These are phyloP conservation scores for Siderastrea radians DNA, from an alignment of 92 coral and sea anemone species.

Conservation along the genomic window DNA sequence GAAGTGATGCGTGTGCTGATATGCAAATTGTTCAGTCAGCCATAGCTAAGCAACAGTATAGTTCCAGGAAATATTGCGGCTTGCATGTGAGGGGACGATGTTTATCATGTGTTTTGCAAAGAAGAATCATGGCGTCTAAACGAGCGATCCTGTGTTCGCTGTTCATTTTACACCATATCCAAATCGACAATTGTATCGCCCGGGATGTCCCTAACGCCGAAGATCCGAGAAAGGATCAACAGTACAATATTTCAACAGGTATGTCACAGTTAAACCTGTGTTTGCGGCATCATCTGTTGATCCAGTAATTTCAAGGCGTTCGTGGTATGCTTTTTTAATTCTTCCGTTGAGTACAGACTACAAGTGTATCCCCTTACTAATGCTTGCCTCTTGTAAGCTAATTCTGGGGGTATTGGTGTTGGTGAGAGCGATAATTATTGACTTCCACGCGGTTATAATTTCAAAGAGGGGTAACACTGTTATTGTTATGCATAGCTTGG, in stretches of 20 bases:
- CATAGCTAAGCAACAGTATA: neutral
- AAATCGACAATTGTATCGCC: neutral
- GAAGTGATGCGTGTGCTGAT: neutral
- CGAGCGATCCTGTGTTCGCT: neutral
- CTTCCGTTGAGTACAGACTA: too few relatives aligned
- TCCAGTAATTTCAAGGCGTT: too few relatives aligned
- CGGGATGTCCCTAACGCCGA: neutral
- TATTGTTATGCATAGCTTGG: too few relatives aligned
- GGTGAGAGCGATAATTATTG: too few relatives aligned
- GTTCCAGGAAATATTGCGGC: constrained; percentile 20
- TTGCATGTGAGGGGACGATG: too few relatives aligned
- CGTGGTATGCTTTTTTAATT: too few relatives aligned
- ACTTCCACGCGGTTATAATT: too few relatives aligned
- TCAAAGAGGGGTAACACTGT: too few relatives aligned
- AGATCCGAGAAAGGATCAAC: neutral
- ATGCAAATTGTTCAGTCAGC: constrained; percentile 42
- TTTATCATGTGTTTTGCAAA: neutral
- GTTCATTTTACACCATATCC: neutral
- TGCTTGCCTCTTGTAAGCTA: too few relatives aligned
- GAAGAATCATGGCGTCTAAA: constrained; percentile 13
- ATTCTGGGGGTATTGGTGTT: too few relatives aligned
- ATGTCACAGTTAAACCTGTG: neutral
- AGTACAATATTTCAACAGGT: constrained; percentile 12
- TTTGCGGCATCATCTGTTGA: neutral
- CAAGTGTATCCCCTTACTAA: too few relatives aligned